These are phyloP conservation scores for Lepus timidus DNA, from an alignment of 2,113 vertebrate genomes.

Conservation along the genomic window DNA sequence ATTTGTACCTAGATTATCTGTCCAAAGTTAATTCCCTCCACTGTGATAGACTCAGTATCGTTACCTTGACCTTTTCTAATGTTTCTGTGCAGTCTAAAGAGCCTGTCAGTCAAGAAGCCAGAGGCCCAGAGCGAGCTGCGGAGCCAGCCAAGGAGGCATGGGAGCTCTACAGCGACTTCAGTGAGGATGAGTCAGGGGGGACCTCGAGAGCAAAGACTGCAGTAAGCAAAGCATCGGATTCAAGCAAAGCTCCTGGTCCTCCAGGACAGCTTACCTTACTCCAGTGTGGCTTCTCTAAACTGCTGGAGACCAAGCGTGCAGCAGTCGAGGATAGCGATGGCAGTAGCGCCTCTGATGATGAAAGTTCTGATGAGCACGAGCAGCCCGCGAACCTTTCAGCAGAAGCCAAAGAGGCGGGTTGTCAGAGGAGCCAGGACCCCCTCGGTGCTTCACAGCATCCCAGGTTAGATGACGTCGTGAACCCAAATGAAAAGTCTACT, in stretches of 20 bases:
- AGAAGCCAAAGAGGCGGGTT: slow-evolving; percentile 41
- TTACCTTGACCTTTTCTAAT: slow-evolving; percentile 27
- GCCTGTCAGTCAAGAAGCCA: slow-evolving; percentile 66
- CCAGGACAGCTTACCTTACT: slow-evolving; percentile 88
- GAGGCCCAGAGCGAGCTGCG: not conserved
- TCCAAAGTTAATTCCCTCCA: not conserved
- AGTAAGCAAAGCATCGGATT: slow-evolving; percentile 61
- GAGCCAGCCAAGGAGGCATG: slow-evolving; percentile 71
- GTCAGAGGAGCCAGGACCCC: slow-evolving; percentile 57
- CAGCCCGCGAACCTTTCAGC: not conserved
- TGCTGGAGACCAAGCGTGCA: slow-evolving; percentile 87
- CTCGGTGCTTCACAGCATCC: slow-evolving; percentile 9
- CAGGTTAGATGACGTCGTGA: slow-evolving; percentile 57
- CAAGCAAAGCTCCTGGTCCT: slow-evolving; percentile 44
- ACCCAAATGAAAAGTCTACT: slow-evolving; percentile 62
- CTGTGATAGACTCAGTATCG: not conserved
- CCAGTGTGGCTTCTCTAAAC: slow-evolving; percentile 92
- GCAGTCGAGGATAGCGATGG: slow-evolving; percentile 6
- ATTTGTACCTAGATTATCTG: not conserved
- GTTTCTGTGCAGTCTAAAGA: slow-evolving; percentile 48
- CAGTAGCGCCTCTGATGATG: slow-evolving; percentile 27
- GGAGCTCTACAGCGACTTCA: slow-evolving; percentile 91
- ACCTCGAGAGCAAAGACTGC: slow-evolving; percentile 74
- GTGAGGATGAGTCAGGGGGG: slow-evolving; percentile 90
- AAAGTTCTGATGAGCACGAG: slow-evolving; percentile 67